These are phyloP conservation scores for Megaleporinus macrocephalus DNA, from an alignment of 2,113 vertebrate genomes.

Conservation along the genomic window DNA sequence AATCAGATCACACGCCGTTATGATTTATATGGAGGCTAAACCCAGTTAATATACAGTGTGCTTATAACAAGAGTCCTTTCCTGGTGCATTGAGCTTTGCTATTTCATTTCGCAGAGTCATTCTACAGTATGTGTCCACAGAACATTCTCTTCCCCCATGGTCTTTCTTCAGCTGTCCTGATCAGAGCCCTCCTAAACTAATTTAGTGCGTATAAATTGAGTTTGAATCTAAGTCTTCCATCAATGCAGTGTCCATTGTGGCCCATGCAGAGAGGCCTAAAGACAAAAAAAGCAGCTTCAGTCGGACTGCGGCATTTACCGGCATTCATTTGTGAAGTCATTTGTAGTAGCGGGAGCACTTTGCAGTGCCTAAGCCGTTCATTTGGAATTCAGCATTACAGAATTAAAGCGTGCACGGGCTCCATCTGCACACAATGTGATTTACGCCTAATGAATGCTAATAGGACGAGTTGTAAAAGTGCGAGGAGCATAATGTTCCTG, in stretches of 20 bases:
- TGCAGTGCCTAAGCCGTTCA: background rate
- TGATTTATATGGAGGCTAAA: conserved; percentile 1
- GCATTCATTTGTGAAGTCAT: conserved; percentile 8
- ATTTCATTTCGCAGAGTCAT: background rate
- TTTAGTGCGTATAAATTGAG: background rate
- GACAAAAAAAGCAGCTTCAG: background rate
- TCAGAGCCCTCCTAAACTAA: conserved; percentile 20
- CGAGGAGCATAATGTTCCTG: background rate
- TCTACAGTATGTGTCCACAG: background rate
- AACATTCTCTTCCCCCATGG: background rate
- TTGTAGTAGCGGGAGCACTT: conserved; percentile 8
- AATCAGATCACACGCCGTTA: background rate
- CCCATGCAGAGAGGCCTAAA: conserved; percentile 18
- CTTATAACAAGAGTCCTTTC: background rate
- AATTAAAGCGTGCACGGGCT: background rate
- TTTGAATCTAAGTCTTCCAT: conserved; percentile 9
- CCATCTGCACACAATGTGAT: background rate
- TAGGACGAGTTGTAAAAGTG: background rate
- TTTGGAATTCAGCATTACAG: conserved; percentile 1
- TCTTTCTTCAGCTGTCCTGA: background rate
- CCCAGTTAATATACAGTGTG: background rate
- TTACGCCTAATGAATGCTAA: conserved; percentile 16
- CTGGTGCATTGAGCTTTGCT: background rate
- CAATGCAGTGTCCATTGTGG: background rate
- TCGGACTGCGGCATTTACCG: conserved; percentile 10